phyloP scores from a whole-genome alignment of 2,888 invertebrate genomes.

The Epirrhoe tristata region DNA sequence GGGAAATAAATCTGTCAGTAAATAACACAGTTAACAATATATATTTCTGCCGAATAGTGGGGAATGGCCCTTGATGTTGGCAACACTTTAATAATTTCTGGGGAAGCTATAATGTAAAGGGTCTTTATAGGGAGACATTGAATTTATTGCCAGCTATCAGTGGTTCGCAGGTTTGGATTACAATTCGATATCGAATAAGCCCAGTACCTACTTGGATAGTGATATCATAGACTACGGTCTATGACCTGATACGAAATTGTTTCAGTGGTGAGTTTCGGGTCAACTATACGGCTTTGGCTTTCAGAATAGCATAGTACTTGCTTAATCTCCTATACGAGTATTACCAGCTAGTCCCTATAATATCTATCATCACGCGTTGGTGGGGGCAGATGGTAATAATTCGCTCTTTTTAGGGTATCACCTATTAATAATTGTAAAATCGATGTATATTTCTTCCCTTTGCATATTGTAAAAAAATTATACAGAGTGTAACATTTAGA shows the following conservation, averaged over 20 bases:
- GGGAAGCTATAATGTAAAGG: conserved; percentile 49
- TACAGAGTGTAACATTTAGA: no score
- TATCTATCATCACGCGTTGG: no score
- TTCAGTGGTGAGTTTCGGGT: background rate
- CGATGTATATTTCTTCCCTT: no score
- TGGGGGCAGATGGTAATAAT: no score
- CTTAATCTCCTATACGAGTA: background rate
- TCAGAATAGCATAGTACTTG: background rate
- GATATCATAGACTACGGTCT: conserved; percentile 25
- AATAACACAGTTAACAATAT: conserved; percentile 75
- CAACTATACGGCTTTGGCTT: background rate
- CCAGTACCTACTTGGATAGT: conserved; percentile 28
- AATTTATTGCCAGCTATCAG: conserved; percentile 35
- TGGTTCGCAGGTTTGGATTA: conserved; percentile 34
- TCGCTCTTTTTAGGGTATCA: no score
- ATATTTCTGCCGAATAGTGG: conserved; percentile 61
- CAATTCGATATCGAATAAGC: conserved; percentile 24
- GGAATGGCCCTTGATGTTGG: conserved; percentile 63
- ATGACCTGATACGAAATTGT: background rate
- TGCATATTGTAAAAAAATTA: no score
- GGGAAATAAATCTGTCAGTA: conserved; percentile 70
- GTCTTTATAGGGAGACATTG: conserved; percentile 25
- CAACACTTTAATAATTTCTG: conserved; percentile 67
- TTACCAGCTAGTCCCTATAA: background rate
- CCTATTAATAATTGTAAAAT: no score